phyloP scores from a whole-genome alignment of 1,140 invertebrate species.

The Philaenus spumarius region DNA sequence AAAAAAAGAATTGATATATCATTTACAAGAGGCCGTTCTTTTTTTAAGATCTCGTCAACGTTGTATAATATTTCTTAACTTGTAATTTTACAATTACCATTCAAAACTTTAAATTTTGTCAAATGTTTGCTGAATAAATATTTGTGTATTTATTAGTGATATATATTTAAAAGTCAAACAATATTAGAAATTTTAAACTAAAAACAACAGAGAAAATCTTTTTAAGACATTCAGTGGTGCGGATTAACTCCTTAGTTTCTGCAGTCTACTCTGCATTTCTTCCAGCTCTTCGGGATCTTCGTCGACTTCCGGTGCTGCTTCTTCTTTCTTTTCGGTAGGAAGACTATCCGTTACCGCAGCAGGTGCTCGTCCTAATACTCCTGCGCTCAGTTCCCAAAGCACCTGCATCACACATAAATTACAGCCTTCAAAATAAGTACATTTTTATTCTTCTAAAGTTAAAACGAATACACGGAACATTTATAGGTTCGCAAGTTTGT shows the following conservation, averaged over 20 bases:
- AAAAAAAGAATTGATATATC: too few species aligned
- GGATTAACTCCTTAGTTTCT: slow-evolving; percentile 56
- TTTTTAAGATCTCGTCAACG: too few species aligned
- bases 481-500: too few species aligned
- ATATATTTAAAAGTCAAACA: background rate
- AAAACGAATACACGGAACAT: too few species aligned
- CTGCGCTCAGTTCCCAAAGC: slow-evolving; percentile 92
- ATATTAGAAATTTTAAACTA: background rate
- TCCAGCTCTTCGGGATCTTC: slow-evolving; percentile 73
- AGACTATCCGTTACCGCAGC: slow-evolving; percentile 49
- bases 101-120: too few species aligned
- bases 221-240: background rate
- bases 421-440: slow-evolving; percentile 11
- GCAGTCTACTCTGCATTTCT: slow-evolving; percentile 77
- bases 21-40: too few species aligned
- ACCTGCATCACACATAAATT: slow-evolving; percentile 50
- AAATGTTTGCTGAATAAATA: too few species aligned
- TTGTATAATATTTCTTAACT: too few species aligned
- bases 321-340: slow-evolving; percentile 51
- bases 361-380: slow-evolving; percentile 85
- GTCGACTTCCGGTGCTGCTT: slow-evolving; percentile 45
- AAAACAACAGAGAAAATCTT: background rate
- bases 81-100: too few species aligned
- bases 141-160: too few species aligned
- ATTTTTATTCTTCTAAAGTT: too few species aligned